Percentiles rank a stretch among this genome's conserved stretches.
phyloP scores from a whole-genome alignment of 2,888 invertebrate species.

The Flexamia atlantica region DNA sequence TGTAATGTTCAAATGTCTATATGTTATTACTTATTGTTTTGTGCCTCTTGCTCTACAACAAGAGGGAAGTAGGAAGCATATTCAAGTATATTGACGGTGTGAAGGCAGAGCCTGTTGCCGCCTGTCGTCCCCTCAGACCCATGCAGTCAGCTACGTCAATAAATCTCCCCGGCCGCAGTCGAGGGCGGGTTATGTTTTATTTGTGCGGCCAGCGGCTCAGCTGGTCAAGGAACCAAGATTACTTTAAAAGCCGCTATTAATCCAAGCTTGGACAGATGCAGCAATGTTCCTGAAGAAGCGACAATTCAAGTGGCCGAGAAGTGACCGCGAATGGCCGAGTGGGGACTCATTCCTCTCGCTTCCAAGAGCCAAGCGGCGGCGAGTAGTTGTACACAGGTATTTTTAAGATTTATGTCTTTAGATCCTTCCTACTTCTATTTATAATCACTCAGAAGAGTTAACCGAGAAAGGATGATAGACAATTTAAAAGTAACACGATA shows the following conservation, averaged over 20 bases:
- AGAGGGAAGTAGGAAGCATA: no score
- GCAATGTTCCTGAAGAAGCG: constrained; percentile 30
- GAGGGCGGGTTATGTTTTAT: constrained; percentile 26
- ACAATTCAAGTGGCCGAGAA: constrained; percentile 26
- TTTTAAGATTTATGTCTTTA: no score
- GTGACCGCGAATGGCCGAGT: constrained; percentile 26
- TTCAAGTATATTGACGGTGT: no score
- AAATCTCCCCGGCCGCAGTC: not conserved
- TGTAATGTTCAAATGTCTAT: no score
- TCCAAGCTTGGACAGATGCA: constrained; percentile 32
- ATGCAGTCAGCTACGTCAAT: not conserved
- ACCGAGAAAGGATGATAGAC: no score
- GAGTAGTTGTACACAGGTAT: not conserved
- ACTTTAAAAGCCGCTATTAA: constrained; percentile 57
- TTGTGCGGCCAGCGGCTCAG: constrained; percentile 25
- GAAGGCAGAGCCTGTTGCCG: no score
- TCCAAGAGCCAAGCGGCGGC: not conserved
- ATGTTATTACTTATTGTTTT: no score
- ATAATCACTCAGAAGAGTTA: no score
- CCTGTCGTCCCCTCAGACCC: no score
- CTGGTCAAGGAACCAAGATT: constrained; percentile 60
- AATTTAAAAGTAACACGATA: no score
- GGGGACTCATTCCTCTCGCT: constrained; percentile 24
- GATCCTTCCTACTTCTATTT: no score
- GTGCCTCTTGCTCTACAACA: no score